Conservation (phyloP, 2,888 invertebrate species). For the Macrophya annulata region DNA sequence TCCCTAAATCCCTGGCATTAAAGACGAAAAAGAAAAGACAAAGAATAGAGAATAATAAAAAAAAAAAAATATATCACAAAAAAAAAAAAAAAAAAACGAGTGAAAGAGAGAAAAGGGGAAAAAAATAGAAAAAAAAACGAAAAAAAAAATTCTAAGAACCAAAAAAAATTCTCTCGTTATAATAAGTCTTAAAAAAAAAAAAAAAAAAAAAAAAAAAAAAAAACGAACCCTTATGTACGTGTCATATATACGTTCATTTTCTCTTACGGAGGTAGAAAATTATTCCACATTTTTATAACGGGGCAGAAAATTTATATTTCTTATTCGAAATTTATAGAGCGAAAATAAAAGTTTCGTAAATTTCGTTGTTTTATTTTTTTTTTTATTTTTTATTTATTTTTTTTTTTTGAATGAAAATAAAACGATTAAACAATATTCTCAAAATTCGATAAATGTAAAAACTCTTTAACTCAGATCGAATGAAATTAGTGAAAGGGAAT, state of each 20-base stretch:
- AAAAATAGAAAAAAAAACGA: background rate
- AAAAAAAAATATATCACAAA: background rate
- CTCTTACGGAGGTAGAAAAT: background rate
- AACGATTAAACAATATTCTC: too few relatives aligned
- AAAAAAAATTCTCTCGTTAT: background rate
- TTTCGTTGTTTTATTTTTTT: too few relatives aligned
- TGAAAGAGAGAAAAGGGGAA: background rate
- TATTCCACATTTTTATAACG: background rate
- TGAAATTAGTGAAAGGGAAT: too few relatives aligned
- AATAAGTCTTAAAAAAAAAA: background rate
- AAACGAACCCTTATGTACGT: background rate
- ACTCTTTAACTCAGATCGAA: too few relatives aligned
- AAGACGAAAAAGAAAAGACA: constrained; percentile 2
- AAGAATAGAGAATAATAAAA: background rate
- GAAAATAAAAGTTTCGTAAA: too few relatives aligned
- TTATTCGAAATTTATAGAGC: too few relatives aligned
- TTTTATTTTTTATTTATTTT: background rate
- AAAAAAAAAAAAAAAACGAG: background rate
- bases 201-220: too few relatives aligned
- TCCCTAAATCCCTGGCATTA: constrained; percentile 27
- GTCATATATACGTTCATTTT: background rate
- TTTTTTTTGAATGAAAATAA: background rate
- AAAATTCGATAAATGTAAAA: too few relatives aligned
- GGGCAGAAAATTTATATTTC: too few relatives aligned
- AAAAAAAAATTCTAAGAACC: background rate